These are phyloP conservation scores for Corvus hawaiiensis DNA, from an alignment of 2,113 vertebrate genomes.

Conservation along the genomic window DNA sequence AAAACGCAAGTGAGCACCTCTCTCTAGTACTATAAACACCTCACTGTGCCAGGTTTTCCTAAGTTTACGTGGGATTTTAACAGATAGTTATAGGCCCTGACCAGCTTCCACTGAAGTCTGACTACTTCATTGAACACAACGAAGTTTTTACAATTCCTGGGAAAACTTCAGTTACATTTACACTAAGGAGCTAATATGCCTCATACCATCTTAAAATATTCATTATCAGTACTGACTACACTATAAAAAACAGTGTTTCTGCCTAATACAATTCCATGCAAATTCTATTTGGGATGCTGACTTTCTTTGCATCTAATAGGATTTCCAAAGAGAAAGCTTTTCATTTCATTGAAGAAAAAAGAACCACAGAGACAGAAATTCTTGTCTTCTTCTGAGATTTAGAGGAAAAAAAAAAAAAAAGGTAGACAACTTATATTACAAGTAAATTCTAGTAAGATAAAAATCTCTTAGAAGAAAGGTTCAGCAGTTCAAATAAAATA, in stretches of 20 bases:
- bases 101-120: not conserved
- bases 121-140: not conserved
- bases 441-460: not conserved
- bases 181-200: not conserved
- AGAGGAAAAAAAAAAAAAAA: not conserved
- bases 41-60: not conserved
- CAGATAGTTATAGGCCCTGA: not conserved
- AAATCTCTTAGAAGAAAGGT: not conserved
- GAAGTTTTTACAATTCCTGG: not conserved
- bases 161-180: not conserved
- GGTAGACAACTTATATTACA: not conserved
- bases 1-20: not conserved
- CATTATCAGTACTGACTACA: not conserved
- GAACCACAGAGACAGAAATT: not conserved
- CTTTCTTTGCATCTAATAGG: not conserved
- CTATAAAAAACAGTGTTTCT: not conserved
- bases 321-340: not conserved
- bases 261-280: not conserved
- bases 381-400: not conserved
- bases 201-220: not conserved
- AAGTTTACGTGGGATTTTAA: not conserved
- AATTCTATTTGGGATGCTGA: not conserved
- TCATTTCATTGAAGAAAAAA: not conserved
- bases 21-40: not conserved
- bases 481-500: not conserved